Percentiles rank a stretch among this genome's conserved stretches.
phyloP scores from a whole-genome alignment of 2,113 vertebrate species.

The Lepisosteus osseus region DNA sequence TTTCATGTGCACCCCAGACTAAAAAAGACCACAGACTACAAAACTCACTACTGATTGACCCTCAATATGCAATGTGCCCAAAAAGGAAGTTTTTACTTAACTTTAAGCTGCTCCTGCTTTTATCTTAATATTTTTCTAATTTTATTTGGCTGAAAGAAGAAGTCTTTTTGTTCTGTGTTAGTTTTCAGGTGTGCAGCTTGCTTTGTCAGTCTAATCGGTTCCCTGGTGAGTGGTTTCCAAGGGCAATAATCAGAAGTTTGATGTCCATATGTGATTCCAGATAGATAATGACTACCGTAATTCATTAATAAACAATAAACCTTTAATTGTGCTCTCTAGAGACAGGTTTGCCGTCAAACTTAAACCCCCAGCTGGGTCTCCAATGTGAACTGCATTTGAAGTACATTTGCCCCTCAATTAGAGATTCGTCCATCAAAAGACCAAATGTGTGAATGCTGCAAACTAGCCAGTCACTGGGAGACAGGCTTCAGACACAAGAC shows the following conservation, averaged over 20 bases:
- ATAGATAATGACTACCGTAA: slow-evolving; percentile 19
- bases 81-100: not conserved
- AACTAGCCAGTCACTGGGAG: not conserved
- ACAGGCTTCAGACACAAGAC: not conserved
- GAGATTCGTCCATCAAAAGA: slow-evolving; percentile 15
- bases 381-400: slow-evolving; percentile 9
- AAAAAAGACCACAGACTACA: not conserved
- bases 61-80: not conserved
- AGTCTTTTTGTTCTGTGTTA: not conserved
- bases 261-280: slow-evolving; percentile 4
- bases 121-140: not conserved
- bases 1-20: not conserved
- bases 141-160: not conserved
- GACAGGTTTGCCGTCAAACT: slow-evolving; percentile 1
- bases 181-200: not conserved
- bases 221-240: not conserved
- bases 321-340: slow-evolving; percentile 25
- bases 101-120: not conserved
- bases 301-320: slow-evolving; percentile 34
- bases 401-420: slow-evolving; percentile 23
- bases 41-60: not conserved
- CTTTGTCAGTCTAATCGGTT: slow-evolving; percentile 1
- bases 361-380: slow-evolving; percentile 22
- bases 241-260: slow-evolving; percentile 11
- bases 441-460: not conserved